A percentile compares a stretch with the other conserved stretches of the same genome.
Conservation (phyloP, 2,113 vertebrate genomes). For the Danionella cerebrum region DNA sequence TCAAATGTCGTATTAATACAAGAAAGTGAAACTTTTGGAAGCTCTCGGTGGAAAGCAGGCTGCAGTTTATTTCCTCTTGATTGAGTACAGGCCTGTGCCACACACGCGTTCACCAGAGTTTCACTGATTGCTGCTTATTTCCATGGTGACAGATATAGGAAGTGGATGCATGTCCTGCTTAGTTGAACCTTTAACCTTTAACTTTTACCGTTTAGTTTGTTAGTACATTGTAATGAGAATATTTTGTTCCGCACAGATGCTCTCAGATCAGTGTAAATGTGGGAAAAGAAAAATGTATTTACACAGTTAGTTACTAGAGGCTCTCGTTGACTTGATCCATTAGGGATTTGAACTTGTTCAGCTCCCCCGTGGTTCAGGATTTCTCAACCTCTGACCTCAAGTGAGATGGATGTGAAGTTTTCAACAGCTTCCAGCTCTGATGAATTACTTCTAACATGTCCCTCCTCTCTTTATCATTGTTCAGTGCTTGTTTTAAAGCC, state of each 20-base stretch:
- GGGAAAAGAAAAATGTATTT: constrained; percentile 20
- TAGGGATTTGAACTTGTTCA: constrained; percentile 4
- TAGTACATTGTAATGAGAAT: constrained; percentile 8
- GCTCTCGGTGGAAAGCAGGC: constrained; percentile 13
- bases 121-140: constrained; percentile 35
- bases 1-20: no score
- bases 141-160: constrained; percentile 37
- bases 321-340: constrained; percentile 13
- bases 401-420: constrained; percentile 13
- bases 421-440: neutral
- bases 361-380: neutral
- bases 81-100: constrained; percentile 7
- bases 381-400: constrained; percentile 20
- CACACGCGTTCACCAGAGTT: neutral
- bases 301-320: constrained; percentile 27
- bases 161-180: constrained; percentile 18
- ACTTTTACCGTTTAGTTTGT: constrained; percentile 26
- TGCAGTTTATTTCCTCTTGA: neutral
- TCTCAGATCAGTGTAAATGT: constrained; percentile 10
- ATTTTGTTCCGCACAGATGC: no score
- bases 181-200: constrained; percentile 36
- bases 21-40: no score
- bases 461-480: neutral
- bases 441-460: neutral
- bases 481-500: neutral